Evolutionary conservation across 2,888 invertebrate species (phyloP).

Genomic region (Leptinotarsa rubiginosa): DNA sequence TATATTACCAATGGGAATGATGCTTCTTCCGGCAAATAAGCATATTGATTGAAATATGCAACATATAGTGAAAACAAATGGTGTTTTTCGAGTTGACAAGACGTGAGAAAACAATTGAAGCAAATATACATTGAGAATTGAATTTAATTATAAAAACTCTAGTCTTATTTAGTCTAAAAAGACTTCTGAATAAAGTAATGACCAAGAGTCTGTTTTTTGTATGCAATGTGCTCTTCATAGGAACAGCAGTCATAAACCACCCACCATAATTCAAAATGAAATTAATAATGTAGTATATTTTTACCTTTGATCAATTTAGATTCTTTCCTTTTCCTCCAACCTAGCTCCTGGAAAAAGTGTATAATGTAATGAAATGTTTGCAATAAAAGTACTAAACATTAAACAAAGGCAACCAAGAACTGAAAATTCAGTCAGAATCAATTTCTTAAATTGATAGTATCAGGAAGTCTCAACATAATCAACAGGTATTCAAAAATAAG

Average conservation of each 20-base stretch:
- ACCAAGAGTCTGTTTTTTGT: neutral
- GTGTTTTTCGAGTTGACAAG: neutral
- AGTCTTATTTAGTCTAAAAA: too few species aligned
- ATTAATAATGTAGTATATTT: neutral
- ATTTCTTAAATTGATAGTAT: too few species aligned
- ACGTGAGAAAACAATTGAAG: neutral
- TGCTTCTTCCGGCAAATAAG: too few species aligned
- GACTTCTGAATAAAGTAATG: neutral
- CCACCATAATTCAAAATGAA: neutral
- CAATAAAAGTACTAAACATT: too few species aligned
- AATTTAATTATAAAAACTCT: neutral
- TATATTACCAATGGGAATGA: too few species aligned
- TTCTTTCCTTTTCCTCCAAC: slow-evolving; percentile 24
- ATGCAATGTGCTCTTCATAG: neutral
- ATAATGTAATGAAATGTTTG: too few species aligned
- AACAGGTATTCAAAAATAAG: too few species aligned
- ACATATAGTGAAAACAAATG: neutral
- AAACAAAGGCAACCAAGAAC: too few species aligned
- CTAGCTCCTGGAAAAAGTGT: neutral
- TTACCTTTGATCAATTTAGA: slow-evolving; percentile 21
- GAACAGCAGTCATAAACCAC: neutral
- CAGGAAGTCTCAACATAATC: too few species aligned
- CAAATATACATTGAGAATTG: neutral
- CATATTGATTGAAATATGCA: too few species aligned
- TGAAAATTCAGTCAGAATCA: too few species aligned